These are phyloP conservation scores for Uromys caudimaculatus DNA, from an alignment of 2,797 vertebrate species.

Conservation along the genomic window DNA sequence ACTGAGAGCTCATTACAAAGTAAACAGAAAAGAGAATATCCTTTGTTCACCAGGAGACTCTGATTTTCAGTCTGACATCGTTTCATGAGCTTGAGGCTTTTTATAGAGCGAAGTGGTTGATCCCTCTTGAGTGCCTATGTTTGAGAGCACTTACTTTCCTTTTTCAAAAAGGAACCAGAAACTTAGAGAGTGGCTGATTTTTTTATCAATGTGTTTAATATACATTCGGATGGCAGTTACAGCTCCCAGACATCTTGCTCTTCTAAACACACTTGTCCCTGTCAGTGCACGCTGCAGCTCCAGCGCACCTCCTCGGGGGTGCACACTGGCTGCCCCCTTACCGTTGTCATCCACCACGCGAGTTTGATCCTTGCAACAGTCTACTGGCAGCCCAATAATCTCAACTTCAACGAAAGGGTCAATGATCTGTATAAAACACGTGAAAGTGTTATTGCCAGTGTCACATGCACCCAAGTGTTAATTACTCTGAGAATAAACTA, in stretches of 20 bases:
- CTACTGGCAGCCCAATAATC: slow-evolving; percentile 97
- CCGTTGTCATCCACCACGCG: slow-evolving; percentile 98
- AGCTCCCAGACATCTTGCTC: background rate
- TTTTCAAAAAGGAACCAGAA: slow-evolving; percentile 10
- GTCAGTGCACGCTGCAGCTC: background rate
- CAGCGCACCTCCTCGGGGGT: background rate
- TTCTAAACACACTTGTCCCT: background rate
- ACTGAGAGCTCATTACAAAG: slow-evolving; percentile 12
- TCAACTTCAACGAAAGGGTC: slow-evolving; percentile 99
- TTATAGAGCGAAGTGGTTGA: background rate
- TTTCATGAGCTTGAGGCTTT: background rate
- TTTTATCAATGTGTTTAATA: background rate
- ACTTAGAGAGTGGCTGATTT: background rate
- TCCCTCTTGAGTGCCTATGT: background rate
- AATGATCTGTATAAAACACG: slow-evolving; percentile 92
- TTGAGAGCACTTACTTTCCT: slow-evolving; percentile 1
- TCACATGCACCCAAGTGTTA: background rate
- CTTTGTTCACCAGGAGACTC: background rate
- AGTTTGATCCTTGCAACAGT: slow-evolving; percentile 98
- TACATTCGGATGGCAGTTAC: background rate
- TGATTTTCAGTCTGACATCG: slow-evolving; percentile 20
- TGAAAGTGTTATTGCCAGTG: slow-evolving; percentile 59
- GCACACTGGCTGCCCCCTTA: slow-evolving; percentile 81
- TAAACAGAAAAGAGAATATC: background rate
- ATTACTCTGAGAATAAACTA: background rate